Conservation (phyloP, 2,797 vertebrate species). For the Cottoperca gobio region DNA sequence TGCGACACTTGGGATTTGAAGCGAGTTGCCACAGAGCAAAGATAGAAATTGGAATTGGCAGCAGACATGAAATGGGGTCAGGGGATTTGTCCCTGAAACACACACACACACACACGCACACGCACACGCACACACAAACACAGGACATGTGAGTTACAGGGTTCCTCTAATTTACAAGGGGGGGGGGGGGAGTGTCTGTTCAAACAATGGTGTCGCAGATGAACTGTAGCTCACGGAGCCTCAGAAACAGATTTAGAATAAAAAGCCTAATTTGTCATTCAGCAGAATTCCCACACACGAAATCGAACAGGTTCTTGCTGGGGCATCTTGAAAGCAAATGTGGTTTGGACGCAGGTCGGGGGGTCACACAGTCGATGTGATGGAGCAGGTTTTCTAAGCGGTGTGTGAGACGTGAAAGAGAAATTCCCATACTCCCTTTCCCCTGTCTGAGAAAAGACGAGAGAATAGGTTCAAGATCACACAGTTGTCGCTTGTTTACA, state of each 20-base stretch:
- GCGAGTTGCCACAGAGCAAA: conserved; percentile 79
- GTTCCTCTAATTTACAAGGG: conserved; percentile 48
- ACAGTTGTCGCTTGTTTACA: conserved; percentile 71
- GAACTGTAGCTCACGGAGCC: conserved; percentile 15
- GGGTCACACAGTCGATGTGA: conserved; percentile 38
- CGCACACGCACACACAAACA: conserved; percentile 22
- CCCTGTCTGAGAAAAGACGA: conserved; percentile 50
- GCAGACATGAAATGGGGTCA: conserved; percentile 83
- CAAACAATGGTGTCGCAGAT: conserved; percentile 39
- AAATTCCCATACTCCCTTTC: conserved; percentile 70
- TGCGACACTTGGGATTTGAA: conserved; percentile 86
- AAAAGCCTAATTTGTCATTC: conserved; percentile 47
- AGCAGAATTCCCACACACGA: conserved; percentile 22
- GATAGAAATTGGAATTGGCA: conserved; percentile 85
- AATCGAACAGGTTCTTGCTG: conserved; percentile 32
- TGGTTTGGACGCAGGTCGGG: conserved; percentile 36
- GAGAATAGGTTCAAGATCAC: conserved; percentile 67
- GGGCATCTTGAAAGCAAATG: conserved; percentile 30
- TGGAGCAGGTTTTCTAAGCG: conserved; percentile 42
- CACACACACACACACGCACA: conserved; percentile 17
- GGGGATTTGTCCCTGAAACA: conserved; percentile 73
- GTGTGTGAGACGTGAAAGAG: conserved; percentile 45
- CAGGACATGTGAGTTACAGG: conserved; percentile 34
- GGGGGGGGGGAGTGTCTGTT: background rate
- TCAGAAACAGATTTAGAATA: conserved; percentile 12